Evolutionary conservation across 2,797 vertebrate genomes (phyloP).

Genomic region (Oreochromis mossambicus): DNA sequence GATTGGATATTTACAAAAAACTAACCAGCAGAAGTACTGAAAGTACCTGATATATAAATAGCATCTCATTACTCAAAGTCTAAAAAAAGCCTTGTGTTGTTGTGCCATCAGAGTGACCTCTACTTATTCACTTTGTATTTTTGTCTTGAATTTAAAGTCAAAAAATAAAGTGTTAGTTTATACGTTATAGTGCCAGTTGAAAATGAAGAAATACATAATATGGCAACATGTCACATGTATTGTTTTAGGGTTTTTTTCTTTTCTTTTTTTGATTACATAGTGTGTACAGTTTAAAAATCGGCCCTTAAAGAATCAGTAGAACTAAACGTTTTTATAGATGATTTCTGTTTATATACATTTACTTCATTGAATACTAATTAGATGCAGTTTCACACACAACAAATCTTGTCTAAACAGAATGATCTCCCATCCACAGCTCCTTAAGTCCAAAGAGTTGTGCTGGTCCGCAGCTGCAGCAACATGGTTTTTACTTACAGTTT

Average conservation of each 20-base stretch:
- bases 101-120: background rate
- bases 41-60: background rate
- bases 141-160: background rate
- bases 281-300: background rate
- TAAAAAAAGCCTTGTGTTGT: accelerated
- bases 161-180: background rate
- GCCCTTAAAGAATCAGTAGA: background rate
- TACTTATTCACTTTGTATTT: background rate
- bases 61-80: background rate
- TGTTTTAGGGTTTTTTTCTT: background rate
- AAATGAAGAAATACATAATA: background rate
- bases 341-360: background rate
- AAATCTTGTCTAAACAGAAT: accelerated
- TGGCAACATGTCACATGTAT: background rate
- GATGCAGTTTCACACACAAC: background rate
- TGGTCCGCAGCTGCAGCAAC: background rate
- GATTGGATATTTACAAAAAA: background rate
- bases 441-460: accelerated
- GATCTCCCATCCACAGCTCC: background rate
- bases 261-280: background rate
- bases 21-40: accelerated
- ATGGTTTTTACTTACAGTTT: background rate
- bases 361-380: background rate
- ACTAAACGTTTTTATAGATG: accelerated
- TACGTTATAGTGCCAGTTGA: background rate